phyloP scores from a whole-genome alignment of 2,888 invertebrate species.

The Cataglyphis rosenhaueri region DNA sequence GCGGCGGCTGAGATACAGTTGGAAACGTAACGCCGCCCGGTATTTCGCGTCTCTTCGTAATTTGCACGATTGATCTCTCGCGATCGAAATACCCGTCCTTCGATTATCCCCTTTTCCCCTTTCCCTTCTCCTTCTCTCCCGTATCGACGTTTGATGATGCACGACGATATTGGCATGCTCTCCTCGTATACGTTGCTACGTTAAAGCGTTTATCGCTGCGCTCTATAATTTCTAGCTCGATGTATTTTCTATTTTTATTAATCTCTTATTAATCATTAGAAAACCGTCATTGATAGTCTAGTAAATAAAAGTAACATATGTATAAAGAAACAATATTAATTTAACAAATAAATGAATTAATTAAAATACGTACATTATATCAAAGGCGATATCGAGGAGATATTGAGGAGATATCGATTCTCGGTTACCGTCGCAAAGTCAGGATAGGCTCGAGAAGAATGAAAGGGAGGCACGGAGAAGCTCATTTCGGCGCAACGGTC shows the following conservation, averaged over 20 bases:
- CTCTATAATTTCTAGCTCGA: background rate
- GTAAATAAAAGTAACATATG: background rate
- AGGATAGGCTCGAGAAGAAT: constrained; percentile 6
- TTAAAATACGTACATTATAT: constrained; percentile 1
- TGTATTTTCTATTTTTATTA: background rate
- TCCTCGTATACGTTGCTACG: background rate
- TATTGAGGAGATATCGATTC: background rate
- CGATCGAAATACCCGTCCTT: constrained; percentile 20
- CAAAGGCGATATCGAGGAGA: background rate
- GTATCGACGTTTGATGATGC: background rate
- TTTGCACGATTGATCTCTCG: constrained; percentile 44
- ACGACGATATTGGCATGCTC: background rate
- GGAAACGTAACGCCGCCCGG: constrained; percentile 48
- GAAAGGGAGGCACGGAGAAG: background rate
- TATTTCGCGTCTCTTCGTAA: constrained; percentile 56
- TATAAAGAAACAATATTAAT: background rate
- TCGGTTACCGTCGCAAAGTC: background rate
- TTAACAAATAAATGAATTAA: background rate
- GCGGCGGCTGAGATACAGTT: constrained; percentile 48
- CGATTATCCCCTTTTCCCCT: constrained; percentile 4
- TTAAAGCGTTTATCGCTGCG: background rate
- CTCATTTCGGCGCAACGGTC: constrained; percentile 26
- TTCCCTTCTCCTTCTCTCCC: background rate
- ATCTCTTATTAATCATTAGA: background rate
- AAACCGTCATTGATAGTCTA: background rate